Evolutionary conservation across 2,888 invertebrate genomes (phyloP), one percentile per base, ranked within the genome.

Genomic region (Ormyrus thymus): DNA sequence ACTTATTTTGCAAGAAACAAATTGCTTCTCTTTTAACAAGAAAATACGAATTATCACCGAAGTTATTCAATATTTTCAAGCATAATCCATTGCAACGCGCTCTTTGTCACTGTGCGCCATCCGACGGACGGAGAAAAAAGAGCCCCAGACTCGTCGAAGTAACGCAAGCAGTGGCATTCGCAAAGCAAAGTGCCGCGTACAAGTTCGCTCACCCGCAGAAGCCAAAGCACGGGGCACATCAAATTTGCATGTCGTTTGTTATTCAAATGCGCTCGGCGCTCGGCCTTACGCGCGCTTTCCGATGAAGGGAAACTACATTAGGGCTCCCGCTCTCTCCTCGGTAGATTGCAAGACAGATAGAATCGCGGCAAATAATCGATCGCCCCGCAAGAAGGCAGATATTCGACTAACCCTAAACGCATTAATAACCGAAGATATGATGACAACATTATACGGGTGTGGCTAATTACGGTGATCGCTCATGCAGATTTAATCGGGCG

Each of bases 231-330:
- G 4, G 50, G 58, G 15, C 68, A 72, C 46, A 15, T 74, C 70
- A 84, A 86, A 89, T 89, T 89, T 87, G 83, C 88, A 89, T 89
- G 84, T 86, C 86, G 89, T 89, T 89, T 88, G 87, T 88, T 89
- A 89, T 89, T 89, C 88, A 89, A 89, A 89, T 89, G 84, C 81
- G 83, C 84, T 66, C 53, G 13, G 55, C 29, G 7, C 50, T 53
- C 15, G 45, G 55, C 51, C 45, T 8, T 10, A 53, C 58, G 58
- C 56, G 48, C 59, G 13, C 64, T 64, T 53, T 65, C 8, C 53
- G 15, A 29, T 58, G 59, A 59, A 29, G 72, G 68, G 71, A 72
- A 68, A 64, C 72, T 58, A 56, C 55, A n/a, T 56, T 53, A 66
- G 66, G 15, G 48, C 50, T 62, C 9, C 46, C 29, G 9, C 15